Evolutionary conservation across 2,797 vertebrate genomes (phyloP).

Genomic region (Tokudaia tokunoshimensis): DNA sequence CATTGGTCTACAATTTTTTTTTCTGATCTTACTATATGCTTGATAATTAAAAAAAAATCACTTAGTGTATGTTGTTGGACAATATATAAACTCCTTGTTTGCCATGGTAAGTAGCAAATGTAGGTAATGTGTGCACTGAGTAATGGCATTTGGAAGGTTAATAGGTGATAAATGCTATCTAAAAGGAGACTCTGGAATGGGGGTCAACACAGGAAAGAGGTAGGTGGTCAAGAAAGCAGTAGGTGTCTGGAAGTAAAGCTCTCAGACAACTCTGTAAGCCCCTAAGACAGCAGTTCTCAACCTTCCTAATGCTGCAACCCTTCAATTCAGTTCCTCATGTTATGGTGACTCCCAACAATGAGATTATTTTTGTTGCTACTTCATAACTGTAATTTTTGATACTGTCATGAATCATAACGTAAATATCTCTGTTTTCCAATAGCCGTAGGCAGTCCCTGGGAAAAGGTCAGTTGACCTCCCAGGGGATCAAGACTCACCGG

Average conservation of each 20-base stretch:
- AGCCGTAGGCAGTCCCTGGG: background rate
- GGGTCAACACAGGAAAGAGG: background rate
- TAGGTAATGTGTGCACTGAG: background rate
- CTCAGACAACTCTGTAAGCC: background rate
- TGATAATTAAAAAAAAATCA: background rate
- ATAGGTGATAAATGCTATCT: background rate
- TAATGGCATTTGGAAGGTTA: background rate
- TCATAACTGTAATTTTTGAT: background rate
- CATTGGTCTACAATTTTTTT: conserved; percentile 6
- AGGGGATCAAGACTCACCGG: background rate
- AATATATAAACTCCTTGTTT: background rate
- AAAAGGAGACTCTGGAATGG: background rate
- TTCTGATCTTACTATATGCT: background rate
- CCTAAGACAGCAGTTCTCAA: background rate
- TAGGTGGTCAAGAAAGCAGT: background rate
- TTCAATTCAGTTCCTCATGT: background rate
- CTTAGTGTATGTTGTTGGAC: background rate
- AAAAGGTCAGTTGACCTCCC: background rate
- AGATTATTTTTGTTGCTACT: background rate
- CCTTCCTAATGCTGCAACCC: background rate
- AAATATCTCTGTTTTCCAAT: background rate
- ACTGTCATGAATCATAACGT: background rate
- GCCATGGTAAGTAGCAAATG: background rate
- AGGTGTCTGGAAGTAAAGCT: background rate
- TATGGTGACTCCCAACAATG: background rate